Evolutionary conservation across 2,888 invertebrate genomes (phyloP).

Genomic region (Cactoblastis cactorum): DNA sequence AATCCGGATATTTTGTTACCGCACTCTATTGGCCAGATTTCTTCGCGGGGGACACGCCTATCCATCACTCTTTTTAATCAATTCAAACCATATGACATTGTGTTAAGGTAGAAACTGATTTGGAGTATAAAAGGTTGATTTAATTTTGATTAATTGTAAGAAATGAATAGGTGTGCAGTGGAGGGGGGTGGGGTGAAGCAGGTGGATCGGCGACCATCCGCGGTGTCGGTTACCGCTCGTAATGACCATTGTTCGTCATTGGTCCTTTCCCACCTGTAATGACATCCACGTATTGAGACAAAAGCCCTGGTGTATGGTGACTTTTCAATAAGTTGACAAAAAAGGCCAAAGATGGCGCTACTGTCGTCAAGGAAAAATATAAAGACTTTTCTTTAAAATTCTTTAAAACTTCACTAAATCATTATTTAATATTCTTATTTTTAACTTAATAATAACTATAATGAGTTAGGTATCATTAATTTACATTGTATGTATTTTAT

Average conservation of each 20-base stretch:
- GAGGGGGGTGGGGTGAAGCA: constrained; percentile 25
- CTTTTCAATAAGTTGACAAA: background rate
- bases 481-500: no score
- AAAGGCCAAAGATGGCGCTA: constrained; percentile 2
- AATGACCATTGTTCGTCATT: constrained; percentile 17
- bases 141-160: constrained; percentile 79
- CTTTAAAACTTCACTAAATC: no score
- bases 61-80: constrained; percentile 35
- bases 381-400: background rate
- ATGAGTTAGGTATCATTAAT: no score
- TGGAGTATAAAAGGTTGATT: constrained; percentile 49
- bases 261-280: constrained; percentile 9
- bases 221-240: constrained; percentile 18
- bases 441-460: no score
- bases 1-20: constrained; percentile 80
- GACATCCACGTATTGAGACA: constrained; percentile 1
- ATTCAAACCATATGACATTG: constrained; percentile 37
- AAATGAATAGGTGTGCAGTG: constrained; percentile 63
- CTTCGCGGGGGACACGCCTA: constrained; percentile 73
- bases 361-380: background rate
- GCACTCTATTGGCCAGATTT: constrained; percentile 82
- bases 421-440: no score
- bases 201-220: constrained; percentile 20
- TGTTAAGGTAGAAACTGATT: constrained; percentile 40
- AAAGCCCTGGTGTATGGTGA: background rate